Conservation (phyloP, 2,797 vertebrate species). For the Podargus strigoides region DNA sequence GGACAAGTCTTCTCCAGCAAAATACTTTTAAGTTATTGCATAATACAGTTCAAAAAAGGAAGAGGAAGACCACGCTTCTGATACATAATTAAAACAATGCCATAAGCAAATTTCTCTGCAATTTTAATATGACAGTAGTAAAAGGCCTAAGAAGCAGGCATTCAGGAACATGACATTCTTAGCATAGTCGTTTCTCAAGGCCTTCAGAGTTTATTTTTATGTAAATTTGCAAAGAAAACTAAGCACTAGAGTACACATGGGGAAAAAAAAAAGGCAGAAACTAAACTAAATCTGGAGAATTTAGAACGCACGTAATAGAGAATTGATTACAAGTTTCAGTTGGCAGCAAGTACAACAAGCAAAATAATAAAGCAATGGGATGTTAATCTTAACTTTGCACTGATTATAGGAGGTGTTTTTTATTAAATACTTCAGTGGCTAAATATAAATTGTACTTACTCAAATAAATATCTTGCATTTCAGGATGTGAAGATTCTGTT, state of each 20-base stretch:
- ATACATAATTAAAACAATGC: not conserved
- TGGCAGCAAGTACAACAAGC: not conserved
- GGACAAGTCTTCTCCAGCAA: not conserved
- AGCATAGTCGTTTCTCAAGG: not conserved
- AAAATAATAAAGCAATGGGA: not conserved
- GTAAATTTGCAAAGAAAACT: not conserved
- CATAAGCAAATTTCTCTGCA: not conserved
- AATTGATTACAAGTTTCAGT: not conserved
- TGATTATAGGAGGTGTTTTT: not conserved
- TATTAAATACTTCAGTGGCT: not conserved
- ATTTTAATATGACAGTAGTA: not conserved
- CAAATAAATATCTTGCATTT: not conserved
- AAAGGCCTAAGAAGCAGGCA: not conserved
- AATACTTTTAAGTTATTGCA: not conserved
- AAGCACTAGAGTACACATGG: not conserved
- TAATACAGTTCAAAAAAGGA: not conserved
- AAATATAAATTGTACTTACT: not conserved
- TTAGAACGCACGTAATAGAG: not conserved
- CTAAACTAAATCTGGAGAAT: not conserved
- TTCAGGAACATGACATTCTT: not conserved
- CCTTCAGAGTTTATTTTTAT: conserved; percentile 22
- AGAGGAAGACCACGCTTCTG: not conserved
- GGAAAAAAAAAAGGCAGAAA: not conserved
- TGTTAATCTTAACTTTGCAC: not conserved
- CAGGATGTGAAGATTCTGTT: not conserved